Evolutionary conservation across 2,888 invertebrate species (phyloP), one percentile per base, ranked within the genome.

Genomic region (Acrocyrtus sp.): DNA sequence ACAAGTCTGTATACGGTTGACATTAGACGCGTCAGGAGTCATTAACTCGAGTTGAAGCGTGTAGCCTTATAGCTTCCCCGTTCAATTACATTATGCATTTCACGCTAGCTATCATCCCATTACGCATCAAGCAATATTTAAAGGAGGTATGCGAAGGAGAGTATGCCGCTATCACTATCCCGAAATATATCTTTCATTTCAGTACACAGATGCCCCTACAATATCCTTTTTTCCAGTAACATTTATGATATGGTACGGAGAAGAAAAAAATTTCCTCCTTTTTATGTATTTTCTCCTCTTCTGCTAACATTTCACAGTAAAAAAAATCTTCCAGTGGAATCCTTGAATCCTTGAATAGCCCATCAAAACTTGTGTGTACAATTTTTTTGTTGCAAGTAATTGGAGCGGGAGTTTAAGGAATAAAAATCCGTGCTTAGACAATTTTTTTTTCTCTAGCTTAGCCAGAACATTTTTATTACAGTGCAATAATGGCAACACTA

Each of bases 21-120:
- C 66, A 66, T 66, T 66, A 65, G 56, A 57, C 48, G 48, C 66
- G 66, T 66, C 66, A 66, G 41, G 66, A 66, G 57, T 66, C 66
- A 66, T 66, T 66, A 66, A 66, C 57, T 66, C 54, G 19, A 48
- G 54, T 54, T n/a, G 56, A 65, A 65, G 65, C 56, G 12, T 50
- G 57, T 57, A 48, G 57, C 39, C 50, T 62, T 41, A 26, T 57
- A 56, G 17, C n/a, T n/a, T n/a, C n/a, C n/a, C n/a, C n/a, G 63
- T 45, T 63, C 45, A 29, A 63, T 63, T 63, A 54, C 39, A 45
- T 53, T 29, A 26, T 45, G 26, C 53, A 63, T 63, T 63, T 63
- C 53, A 63, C 53, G 63, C 54, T 63, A 22, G 45, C 45, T 41
- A 45, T 63, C 63, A 43, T 43, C 10, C 29, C 54, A 63, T 45